Evolutionary conservation across 2,797 vertebrate species (phyloP).

Genomic region (Tapirus indicus): DNA sequence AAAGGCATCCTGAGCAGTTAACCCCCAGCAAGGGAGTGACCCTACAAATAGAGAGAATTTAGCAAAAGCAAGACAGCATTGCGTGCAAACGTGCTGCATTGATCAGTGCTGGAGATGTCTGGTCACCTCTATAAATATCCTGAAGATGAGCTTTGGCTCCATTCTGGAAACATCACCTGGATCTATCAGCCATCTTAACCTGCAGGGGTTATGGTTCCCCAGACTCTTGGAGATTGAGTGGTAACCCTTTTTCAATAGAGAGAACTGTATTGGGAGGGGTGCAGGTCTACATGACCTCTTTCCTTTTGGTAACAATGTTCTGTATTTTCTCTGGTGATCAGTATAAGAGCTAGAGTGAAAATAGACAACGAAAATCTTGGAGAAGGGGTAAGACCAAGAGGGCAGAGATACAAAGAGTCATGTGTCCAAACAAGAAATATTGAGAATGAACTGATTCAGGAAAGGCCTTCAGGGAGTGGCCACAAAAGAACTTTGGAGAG

Average conservation of each 20-base stretch:
- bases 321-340: background rate
- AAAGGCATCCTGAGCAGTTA: slow-evolving; percentile 63
- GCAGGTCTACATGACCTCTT: background rate
- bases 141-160: background rate
- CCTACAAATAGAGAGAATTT: slow-evolving; percentile 11
- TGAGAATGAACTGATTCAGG: background rate
- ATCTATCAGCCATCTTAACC: background rate
- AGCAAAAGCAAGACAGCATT: background rate
- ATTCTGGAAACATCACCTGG: background rate
- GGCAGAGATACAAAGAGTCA: background rate
- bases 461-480: background rate
- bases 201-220: background rate
- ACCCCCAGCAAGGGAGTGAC: slow-evolving; percentile 56
- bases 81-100: background rate
- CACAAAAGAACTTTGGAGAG: background rate
- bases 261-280: background rate
- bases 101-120: slow-evolving; percentile 14
- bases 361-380: background rate
- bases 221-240: background rate
- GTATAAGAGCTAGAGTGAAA: background rate
- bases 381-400: slow-evolving; percentile 14
- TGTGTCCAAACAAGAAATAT: background rate
- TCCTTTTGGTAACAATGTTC: background rate
- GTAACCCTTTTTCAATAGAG: background rate
- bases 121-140: background rate